Evolutionary conservation across 2,888 invertebrate genomes (phyloP).

Genomic region (Tethea ocularis): DNA sequence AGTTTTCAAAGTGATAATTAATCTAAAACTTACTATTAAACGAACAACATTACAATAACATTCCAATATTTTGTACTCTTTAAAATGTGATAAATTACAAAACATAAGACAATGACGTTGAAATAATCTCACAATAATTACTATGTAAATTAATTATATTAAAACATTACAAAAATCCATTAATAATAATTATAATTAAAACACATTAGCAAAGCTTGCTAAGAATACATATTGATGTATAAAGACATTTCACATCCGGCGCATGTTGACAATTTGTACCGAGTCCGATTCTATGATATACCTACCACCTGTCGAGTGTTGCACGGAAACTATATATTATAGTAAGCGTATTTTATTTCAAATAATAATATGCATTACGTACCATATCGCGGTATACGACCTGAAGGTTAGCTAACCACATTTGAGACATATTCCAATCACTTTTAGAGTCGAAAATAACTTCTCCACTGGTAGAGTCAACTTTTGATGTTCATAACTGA

Average conservation of each 20-base stretch:
- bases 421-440: background rate
- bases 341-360: slow-evolving; percentile 6
- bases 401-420: background rate
- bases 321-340: background rate
- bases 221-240: slow-evolving; percentile 64
- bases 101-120: slow-evolving; percentile 71
- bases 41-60: slow-evolving; percentile 82
- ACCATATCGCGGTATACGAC: background rate
- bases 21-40: slow-evolving; percentile 79
- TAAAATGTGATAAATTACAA: slow-evolving; percentile 83
- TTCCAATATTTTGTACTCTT: slow-evolving; percentile 83
- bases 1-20: slow-evolving; percentile 75
- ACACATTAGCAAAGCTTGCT: slow-evolving; percentile 72
- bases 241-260: slow-evolving; percentile 58
- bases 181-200: slow-evolving; percentile 75
- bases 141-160: slow-evolving; percentile 80
- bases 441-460: background rate
- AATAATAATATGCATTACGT: background rate
- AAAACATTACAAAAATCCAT: slow-evolving; percentile 81
- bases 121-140: slow-evolving; percentile 77
- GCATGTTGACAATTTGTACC: slow-evolving; percentile 25
- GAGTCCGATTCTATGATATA: slow-evolving; percentile 13
- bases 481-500: too few relatives aligned
- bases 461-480: too few relatives aligned
- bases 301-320: background rate